These are phyloP conservation scores for Triplophysa rosa DNA, from an alignment of 2,113 vertebrate species.

Conservation along the genomic window DNA sequence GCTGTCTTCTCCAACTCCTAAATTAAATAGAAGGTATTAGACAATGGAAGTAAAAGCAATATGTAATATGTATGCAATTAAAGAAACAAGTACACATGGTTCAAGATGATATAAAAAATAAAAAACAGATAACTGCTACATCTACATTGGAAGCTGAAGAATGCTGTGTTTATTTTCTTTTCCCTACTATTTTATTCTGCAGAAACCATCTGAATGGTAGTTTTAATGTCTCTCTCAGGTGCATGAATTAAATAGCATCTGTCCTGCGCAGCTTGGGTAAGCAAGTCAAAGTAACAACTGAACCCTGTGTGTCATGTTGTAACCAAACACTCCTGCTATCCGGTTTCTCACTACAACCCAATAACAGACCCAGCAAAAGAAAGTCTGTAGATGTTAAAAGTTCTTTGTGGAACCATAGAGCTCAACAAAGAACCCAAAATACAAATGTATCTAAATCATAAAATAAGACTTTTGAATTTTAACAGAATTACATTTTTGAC, in stretches of 20 bases:
- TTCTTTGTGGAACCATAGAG: no score
- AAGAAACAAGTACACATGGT: neutral
- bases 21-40: neutral
- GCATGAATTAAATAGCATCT: constrained; percentile 56
- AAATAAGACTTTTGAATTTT: no score
- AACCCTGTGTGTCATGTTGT: constrained; percentile 60
- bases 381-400: neutral
- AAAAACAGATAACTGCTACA: no score
- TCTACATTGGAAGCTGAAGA: no score
- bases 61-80: neutral
- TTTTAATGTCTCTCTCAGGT: constrained; percentile 3
- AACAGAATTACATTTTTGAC: no score
- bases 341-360: constrained; percentile 61
- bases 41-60: neutral
- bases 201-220: neutral
- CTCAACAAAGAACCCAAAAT: no score
- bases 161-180: no score
- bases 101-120: no score
- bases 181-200: no score
- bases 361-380: neutral
- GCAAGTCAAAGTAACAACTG: constrained; percentile 39
- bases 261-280: constrained; percentile 46
- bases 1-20: constrained; percentile 77
- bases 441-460: no score
- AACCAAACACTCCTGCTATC: constrained; percentile 65